phyloP scores from a whole-genome alignment of 2,888 invertebrate genomes.

The Automeris io region DNA sequence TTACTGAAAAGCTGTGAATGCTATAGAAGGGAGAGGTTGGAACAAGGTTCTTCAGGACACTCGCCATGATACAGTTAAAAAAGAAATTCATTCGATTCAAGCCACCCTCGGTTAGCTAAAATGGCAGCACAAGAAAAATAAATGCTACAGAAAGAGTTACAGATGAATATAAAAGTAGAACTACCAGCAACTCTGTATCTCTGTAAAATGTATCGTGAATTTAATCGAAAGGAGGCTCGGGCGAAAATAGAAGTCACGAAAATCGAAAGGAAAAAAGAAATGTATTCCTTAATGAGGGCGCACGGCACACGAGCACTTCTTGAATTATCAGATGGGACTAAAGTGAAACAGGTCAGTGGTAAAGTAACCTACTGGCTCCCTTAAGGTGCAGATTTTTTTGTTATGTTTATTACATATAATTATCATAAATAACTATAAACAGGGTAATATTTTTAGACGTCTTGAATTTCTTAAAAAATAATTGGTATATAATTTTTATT shows the following conservation, averaged over 20 bases:
- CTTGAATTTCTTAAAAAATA: no score
- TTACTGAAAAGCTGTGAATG: no score
- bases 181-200: slow-evolving; percentile 24
- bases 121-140: slow-evolving; percentile 51
- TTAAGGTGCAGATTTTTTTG: no score
- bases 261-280: slow-evolving; percentile 1
- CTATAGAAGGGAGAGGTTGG: no score
- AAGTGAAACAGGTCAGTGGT: not conserved
- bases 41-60: no score
- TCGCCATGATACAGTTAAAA: no score
- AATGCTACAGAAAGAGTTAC: slow-evolving; percentile 32
- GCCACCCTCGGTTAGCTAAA: slow-evolving; percentile 57
- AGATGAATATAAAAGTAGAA: slow-evolving; percentile 45
- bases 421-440: no score
- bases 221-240: not conserved
- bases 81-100: no score
- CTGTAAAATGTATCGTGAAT: slow-evolving; percentile 10
- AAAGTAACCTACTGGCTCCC: not conserved
- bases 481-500: no score
- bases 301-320: not conserved
- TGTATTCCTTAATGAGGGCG: slow-evolving; percentile 1
- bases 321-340: not conserved
- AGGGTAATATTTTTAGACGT: no score
- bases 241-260: not conserved
- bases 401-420: no score